phyloP scores from a whole-genome alignment of 2,797 vertebrate species.

The Danio albolineatus region DNA sequence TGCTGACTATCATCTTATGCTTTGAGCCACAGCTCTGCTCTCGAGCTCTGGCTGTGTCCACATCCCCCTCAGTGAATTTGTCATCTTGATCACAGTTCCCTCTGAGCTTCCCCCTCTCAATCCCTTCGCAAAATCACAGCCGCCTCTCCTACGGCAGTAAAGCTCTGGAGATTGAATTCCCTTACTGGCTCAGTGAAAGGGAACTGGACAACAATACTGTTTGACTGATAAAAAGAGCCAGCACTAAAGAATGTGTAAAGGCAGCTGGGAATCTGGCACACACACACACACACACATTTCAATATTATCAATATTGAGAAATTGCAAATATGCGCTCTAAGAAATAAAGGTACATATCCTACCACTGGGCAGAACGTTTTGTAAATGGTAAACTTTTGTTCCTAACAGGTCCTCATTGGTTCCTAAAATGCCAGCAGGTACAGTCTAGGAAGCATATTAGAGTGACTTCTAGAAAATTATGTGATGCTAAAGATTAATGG shows the following conservation, averaged over 20 bases:
- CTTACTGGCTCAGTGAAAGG: constrained; percentile 8
- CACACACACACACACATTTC: too few relatives aligned
- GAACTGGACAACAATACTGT: neutral
- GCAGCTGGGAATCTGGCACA: neutral
- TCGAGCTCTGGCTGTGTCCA: neutral
- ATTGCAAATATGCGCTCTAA: too few relatives aligned
- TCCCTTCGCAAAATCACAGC: constrained; percentile 5
- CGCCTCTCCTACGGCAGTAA: neutral
- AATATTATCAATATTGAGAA: too few relatives aligned
- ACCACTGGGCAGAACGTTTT: too few relatives aligned
- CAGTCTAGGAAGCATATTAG: too few relatives aligned
- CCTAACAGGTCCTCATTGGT: too few relatives aligned
- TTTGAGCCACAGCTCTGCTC: neutral
- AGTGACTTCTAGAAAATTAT: neutral
- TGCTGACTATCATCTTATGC: constrained; percentile 6
- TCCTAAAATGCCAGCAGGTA: too few relatives aligned
- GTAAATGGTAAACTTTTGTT: too few relatives aligned
- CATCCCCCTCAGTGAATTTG: neutral
- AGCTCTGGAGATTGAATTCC: constrained; percentile 35
- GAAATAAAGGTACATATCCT: too few relatives aligned
- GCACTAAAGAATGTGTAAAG: neutral
- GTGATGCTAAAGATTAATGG: neutral
- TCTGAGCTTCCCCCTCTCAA: constrained; percentile 9
- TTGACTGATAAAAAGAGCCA: neutral
- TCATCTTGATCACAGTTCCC: constrained; percentile 15